phyloP scores from a whole-genome alignment of 2,888 invertebrate species.

The Troides aeacus region DNA sequence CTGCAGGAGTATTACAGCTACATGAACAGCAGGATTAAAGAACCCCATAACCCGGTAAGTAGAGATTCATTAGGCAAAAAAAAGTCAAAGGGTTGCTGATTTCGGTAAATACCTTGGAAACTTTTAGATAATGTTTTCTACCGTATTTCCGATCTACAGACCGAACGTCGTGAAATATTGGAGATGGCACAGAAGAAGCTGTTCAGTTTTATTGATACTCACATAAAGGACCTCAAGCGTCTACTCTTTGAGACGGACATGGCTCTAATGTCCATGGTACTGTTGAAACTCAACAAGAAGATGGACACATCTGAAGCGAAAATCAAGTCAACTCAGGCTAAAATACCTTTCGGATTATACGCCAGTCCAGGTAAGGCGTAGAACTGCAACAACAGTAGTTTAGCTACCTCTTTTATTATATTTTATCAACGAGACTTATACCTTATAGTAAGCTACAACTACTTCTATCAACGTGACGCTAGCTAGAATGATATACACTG shows the following conservation, averaged over 20 bases:
- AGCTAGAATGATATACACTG: too few species aligned
- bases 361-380: conserved; percentile 61
- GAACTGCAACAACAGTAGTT: too few species aligned
- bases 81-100: too few species aligned
- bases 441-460: too few species aligned
- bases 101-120: too few species aligned
- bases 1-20: conserved; percentile 64
- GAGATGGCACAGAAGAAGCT: conserved; percentile 55
- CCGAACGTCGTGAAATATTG: conserved; percentile 62
- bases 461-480: too few species aligned
- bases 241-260: conserved; percentile 67
- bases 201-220: conserved; percentile 58
- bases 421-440: too few species aligned
- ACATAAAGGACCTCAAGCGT: conserved; percentile 68
- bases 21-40: conserved; percentile 64
- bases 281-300: conserved; percentile 69
- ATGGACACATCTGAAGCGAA: conserved; percentile 74
- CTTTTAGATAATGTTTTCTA: too few species aligned
- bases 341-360: conserved; percentile 72
- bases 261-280: conserved; percentile 72
- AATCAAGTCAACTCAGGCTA: conserved; percentile 67
- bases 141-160: conserved; percentile 38
- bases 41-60: conserved; percentile 67
- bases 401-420: too few species aligned
- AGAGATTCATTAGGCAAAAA: too few species aligned